Evolutionary conservation across 92 coral and sea anemone species (phyloP).

Genomic region (Montipora capitata): DNA sequence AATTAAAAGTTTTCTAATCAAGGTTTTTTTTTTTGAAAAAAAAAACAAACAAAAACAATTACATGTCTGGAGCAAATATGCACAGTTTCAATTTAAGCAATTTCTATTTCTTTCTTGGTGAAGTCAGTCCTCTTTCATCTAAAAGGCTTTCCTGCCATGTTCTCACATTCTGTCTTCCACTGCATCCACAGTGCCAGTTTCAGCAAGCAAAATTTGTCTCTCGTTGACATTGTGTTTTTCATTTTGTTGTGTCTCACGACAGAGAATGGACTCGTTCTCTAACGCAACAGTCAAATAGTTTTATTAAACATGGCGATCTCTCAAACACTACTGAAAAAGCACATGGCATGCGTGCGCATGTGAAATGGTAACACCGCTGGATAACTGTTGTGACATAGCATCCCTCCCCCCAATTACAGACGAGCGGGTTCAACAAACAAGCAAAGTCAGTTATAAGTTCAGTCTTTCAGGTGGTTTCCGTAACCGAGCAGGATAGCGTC

Average conservation of each 20-base stretch:
- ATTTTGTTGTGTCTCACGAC: not conserved
- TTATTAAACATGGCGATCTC: constrained; percentile 1
- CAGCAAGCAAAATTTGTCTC: too few species aligned
- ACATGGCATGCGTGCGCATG: constrained; percentile 2
- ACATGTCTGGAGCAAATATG: too few species aligned
- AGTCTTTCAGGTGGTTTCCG: constrained; percentile 8
- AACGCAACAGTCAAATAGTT: not conserved
- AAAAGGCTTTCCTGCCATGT: too few species aligned
- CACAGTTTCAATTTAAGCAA: too few species aligned
- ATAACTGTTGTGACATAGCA: constrained; percentile 11
- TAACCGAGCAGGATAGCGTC: not conserved
- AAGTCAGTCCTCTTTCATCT: too few species aligned
- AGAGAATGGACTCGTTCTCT: not conserved
- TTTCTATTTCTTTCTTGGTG: too few species aligned
- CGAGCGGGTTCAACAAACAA: not conserved
- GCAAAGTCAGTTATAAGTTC: constrained; percentile 5
- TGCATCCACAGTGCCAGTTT: too few species aligned
- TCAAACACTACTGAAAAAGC: not conserved
- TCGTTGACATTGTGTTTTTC: too few species aligned
- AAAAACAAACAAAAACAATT: too few species aligned
- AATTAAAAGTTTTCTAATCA: too few species aligned
- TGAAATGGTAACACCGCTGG: not conserved
- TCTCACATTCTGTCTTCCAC: too few species aligned
- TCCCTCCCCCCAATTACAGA: not conserved
- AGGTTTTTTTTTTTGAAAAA: too few species aligned